Base-by-base conservation (phyloP, 1,140 invertebrate species). In the Aphis gossypii region DNA sequence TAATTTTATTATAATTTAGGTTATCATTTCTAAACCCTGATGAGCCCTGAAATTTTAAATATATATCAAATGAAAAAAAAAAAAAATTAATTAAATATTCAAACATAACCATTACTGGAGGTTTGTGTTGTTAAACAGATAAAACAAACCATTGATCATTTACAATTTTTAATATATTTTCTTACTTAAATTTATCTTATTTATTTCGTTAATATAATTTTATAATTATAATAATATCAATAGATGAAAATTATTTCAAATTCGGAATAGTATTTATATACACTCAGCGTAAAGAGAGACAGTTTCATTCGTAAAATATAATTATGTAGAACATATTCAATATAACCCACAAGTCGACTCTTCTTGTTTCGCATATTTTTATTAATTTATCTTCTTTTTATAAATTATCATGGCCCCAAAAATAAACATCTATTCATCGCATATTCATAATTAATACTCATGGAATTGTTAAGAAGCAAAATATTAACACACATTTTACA, bases 311-410 rank as follows among this genome's bases (percentile, higher is more conserved):
- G 30, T n/a, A n/a, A 76, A 48, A 30, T n/a, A 87, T 7, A 87
- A 87, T 87, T 35, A 87, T 51, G 46, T 87, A 48, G 30, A 87
- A 48, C 86, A 51, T 51, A 87, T 87, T 87, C 86, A 35, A 87
- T 51, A 87, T 21, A 30, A 44, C 83, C 41, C 35, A 41, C 41
- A 41, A 2, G 18, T 14, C 6, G 86, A 87, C 30, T 87, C 86
- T 8, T n/a, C 46, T 87, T 48, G 30, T 87, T 87, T 21, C 20
- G 25, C 5, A 38, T 30, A 8, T 48, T 46, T 48, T 48, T 35
- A 86, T 86, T 86, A n/a, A n/a, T 21, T 25, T 41, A 11, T 48
- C 46, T 35, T 48, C 14, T 51, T 87, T 14, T 51, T 48, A 48
- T 87, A 48, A n/a, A 48, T 48, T 87, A 48, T 48, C 21, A n/a